Conservation (phyloP, 2,113 vertebrate genomes). For the Misgurnus anguillicaudatus region DNA sequence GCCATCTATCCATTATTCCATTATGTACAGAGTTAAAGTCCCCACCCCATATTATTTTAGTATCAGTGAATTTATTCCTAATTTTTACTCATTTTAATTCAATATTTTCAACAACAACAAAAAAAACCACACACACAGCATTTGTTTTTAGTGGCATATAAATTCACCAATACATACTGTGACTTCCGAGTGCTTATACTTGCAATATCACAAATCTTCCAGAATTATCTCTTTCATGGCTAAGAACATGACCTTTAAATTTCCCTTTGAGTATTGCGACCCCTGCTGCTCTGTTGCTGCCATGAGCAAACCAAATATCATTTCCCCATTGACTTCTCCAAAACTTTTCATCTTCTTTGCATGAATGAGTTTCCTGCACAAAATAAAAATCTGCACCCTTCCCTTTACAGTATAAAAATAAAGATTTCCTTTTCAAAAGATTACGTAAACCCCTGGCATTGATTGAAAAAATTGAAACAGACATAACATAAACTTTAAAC, state of each 20-base stretch:
- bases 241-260: background rate
- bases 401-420: background rate
- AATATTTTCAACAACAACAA: no score
- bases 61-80: no score
- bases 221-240: background rate
- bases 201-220: no score
- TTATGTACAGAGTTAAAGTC: background rate
- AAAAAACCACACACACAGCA: no score
- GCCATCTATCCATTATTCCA: no score
- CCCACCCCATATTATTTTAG: background rate
- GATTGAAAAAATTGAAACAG: background rate
- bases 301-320: no score
- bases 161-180: no score
- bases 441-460: slow-evolving; percentile 1
- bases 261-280: background rate
- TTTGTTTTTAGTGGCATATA: no score
- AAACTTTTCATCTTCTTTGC: background rate
- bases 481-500: background rate
- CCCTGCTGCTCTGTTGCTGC: background rate
- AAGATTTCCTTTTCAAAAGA: background rate
- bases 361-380: background rate
- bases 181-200: no score
- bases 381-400: background rate
- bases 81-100: no score
- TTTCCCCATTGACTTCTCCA: background rate